phyloP scores from a whole-genome alignment of 2,888 invertebrate species.

The Antheraea assamensis region DNA sequence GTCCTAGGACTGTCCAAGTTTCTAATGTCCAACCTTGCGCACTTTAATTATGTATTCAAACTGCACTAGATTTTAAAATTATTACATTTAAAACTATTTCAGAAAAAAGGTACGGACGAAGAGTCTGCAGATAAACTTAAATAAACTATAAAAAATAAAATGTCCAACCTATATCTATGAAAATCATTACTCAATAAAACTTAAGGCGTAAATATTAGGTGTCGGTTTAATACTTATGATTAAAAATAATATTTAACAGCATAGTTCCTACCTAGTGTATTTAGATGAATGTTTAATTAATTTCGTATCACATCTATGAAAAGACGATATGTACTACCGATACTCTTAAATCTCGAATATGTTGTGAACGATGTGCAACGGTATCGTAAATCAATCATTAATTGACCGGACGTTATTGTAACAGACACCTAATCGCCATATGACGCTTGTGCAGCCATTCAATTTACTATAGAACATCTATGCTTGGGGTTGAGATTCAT shows the following conservation, averaged over 20 bases:
- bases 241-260: neutral
- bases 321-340: neutral
- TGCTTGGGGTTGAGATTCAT: neutral
- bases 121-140: too few relatives aligned
- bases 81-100: too few relatives aligned
- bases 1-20: neutral
- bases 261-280: neutral
- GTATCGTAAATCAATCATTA: conserved; percentile 53
- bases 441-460: conserved; percentile 51
- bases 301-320: neutral
- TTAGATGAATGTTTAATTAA: neutral
- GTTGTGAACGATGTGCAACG: conserved; percentile 31
- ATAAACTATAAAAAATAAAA: too few relatives aligned
- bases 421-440: conserved; percentile 54
- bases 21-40: too few relatives aligned
- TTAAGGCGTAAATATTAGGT: neutral
- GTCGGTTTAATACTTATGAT: neutral
- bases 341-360: conserved; percentile 8
- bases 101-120: too few relatives aligned
- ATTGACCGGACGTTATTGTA: conserved; percentile 61
- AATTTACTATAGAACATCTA: conserved; percentile 33
- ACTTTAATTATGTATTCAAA: too few relatives aligned
- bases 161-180: too few relatives aligned
- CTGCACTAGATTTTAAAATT: too few relatives aligned
- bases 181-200: too few relatives aligned